A percentile compares a stretch with the other conserved stretches of the same genome.
Conservation (phyloP, 2,113 vertebrate species). For the Neodontobutis hainanensis region DNA sequence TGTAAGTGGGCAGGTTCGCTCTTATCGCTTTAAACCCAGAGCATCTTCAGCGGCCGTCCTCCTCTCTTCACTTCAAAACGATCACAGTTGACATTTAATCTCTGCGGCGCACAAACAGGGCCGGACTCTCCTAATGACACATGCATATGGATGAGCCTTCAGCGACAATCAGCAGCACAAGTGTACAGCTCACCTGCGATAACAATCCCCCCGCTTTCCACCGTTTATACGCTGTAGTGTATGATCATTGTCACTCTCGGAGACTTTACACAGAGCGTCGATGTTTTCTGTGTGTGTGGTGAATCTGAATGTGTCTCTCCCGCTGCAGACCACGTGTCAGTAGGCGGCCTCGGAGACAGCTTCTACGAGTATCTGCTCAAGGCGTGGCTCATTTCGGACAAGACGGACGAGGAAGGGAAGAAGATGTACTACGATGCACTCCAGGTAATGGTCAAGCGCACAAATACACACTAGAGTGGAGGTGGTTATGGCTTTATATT, state of each 20-base stretch:
- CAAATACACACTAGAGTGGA: neutral
- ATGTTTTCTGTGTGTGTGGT: neutral
- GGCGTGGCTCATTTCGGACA: conserved; percentile 98
- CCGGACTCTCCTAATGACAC: conserved; percentile 59
- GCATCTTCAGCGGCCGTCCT: neutral
- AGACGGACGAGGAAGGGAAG: conserved; percentile 91
- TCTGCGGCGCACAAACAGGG: conserved; percentile 51
- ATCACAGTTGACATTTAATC: conserved; percentile 71
- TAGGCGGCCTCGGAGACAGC: conserved; percentile 96
- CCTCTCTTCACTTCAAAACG: conserved; percentile 37
- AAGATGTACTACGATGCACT: conserved; percentile 96
- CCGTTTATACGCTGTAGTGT: neutral
- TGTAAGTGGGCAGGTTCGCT: neutral
- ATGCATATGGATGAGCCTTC: conserved; percentile 67
- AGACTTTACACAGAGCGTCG: neutral
- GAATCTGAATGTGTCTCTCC: conserved; percentile 9
- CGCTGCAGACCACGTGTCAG: conserved; percentile 91
- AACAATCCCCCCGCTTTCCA: neutral
- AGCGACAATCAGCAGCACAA: conserved; percentile 33
- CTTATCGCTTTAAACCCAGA: conserved; percentile 20
- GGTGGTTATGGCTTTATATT: neutral
- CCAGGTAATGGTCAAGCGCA: conserved; percentile 80
- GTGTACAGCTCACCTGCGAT: conserved; percentile 5
- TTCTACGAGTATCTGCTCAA: conserved; percentile 99
- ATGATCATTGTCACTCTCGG: neutral